These are phyloP conservation scores for Phyllopteryx taeniolatus DNA, from an alignment of 2,113 vertebrate species.

Conservation along the genomic window DNA sequence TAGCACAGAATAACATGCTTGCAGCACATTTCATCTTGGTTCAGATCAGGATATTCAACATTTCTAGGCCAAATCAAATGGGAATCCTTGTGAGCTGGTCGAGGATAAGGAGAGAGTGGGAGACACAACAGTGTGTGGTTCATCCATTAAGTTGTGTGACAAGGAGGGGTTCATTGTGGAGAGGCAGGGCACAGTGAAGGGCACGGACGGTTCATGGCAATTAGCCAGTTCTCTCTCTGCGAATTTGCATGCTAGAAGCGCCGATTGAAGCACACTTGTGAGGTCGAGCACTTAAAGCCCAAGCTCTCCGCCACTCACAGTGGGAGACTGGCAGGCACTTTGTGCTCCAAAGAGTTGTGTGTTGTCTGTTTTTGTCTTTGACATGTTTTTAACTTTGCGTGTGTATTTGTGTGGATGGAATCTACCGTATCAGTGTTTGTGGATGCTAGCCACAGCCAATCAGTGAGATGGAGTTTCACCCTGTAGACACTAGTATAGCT, in stretches of 20 bases:
- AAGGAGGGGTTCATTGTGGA: constrained; percentile 49
- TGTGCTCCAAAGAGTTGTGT: constrained; percentile 7
- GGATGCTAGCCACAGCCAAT: constrained; percentile 56
- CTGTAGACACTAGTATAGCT: constrained; percentile 11
- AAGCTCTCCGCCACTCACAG: background rate
- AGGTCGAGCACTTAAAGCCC: constrained; percentile 14
- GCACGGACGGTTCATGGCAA: constrained; percentile 57
- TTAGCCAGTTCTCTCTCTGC: constrained; percentile 52
- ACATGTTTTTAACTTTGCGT: background rate
- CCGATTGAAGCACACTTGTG: constrained; percentile 10
- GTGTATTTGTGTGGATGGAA: background rate
- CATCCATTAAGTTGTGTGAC: constrained; percentile 54
- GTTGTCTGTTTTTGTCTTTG: background rate
- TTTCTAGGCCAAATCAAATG: constrained; percentile 23
- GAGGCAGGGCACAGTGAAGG: constrained; percentile 40
- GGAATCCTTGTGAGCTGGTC: constrained; percentile 10
- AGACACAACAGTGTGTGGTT: constrained; percentile 40
- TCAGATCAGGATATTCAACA: constrained; percentile 10
- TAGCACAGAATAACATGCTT: background rate
- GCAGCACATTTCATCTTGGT: background rate
- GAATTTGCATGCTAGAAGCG: constrained; percentile 35
- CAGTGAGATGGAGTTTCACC: constrained; percentile 57
- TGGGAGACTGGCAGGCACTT: constrained; percentile 7
- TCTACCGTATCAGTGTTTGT: constrained; percentile 27
- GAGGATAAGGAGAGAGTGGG: constrained; percentile 9